These are phyloP conservation scores for Portunus trituberculatus DNA, from an alignment of 1,140 invertebrate species.

Conservation along the genomic window DNA sequence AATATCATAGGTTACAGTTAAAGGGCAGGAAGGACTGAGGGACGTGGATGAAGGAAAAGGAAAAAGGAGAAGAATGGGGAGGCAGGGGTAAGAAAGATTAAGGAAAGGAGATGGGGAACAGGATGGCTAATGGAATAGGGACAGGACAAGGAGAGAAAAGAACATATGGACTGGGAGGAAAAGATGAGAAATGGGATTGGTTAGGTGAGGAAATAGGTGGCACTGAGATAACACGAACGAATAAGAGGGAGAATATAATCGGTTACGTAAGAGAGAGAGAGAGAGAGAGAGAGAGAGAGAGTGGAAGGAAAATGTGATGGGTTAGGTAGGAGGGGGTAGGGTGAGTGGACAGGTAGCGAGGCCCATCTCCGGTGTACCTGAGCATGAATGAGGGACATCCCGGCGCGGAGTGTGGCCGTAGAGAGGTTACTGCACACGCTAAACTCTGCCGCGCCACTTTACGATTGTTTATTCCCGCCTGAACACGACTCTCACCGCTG, in stretches of 20 bases:
- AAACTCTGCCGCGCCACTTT: neutral
- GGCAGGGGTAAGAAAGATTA: neutral
- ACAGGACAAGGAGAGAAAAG: too few species aligned
- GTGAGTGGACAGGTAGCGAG: neutral
- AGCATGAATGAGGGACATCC: neutral
- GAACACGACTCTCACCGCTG: neutral
- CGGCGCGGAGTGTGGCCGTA: neutral
- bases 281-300: too few species aligned
- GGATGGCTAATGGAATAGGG: too few species aligned
- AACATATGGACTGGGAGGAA: too few species aligned
- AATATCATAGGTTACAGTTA: neutral
- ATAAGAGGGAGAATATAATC: too few species aligned
- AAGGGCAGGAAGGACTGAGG: neutral
- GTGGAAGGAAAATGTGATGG: neutral
- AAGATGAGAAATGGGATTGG: too few species aligned
- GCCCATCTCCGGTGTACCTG: neutral
- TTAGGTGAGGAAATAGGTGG: too few species aligned
- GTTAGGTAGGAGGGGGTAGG: neutral
- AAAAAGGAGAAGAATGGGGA: neutral
- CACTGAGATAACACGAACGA: too few species aligned
- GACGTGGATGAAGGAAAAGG: neutral
- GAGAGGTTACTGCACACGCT: neutral
- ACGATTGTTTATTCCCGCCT: constrained; percentile 9
- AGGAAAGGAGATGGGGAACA: neutral
- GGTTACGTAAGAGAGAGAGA: too few species aligned